Conservation (phyloP, 2,888 invertebrate species). For the Bombylius discolor region DNA sequence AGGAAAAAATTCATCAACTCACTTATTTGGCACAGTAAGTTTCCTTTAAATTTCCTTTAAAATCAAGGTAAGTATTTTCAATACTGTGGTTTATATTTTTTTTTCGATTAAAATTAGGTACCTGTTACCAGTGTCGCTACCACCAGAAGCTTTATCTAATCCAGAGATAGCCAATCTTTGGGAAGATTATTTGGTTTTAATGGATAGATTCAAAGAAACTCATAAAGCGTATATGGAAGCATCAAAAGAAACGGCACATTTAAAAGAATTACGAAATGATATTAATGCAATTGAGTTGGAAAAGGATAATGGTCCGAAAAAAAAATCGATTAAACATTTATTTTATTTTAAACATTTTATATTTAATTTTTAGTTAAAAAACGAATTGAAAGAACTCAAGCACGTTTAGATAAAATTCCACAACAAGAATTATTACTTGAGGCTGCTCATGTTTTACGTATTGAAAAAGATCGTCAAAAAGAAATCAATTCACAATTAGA, state of each 20-base stretch:
- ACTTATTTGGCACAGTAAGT: conserved; percentile 67
- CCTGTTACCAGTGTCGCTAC: conserved; percentile 51
- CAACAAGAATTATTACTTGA: conserved; percentile 18
- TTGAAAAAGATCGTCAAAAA: conserved; percentile 17
- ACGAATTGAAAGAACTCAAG: conserved; percentile 16
- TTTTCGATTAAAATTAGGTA: conserved; percentile 26
- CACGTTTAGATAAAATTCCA: conserved; percentile 17
- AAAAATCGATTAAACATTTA: not conserved
- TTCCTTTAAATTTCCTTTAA: not conserved
- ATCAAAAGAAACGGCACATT: conserved; percentile 47
- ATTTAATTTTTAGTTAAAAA: conserved; percentile 13
- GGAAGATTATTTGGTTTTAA: conserved; percentile 57
- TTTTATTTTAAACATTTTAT: too few species aligned
- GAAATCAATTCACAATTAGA: conserved; percentile 16
- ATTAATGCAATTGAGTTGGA: conserved; percentile 79
- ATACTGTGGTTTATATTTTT: not conserved
- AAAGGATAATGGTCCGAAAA: conserved; percentile 50
- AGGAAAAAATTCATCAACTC: conserved; percentile 62
- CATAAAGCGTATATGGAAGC: conserved; percentile 58
- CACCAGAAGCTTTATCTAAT: conserved; percentile 60
- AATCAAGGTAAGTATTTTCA: not conserved
- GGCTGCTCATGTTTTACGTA: conserved; percentile 15
- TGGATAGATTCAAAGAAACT: conserved; percentile 67
- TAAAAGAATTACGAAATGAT: conserved; percentile 72
- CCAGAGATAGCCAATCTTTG: conserved; percentile 57